phyloP scores from a whole-genome alignment of 30 jellyfish, hydroid and myxozoan genomes.

The Catostylus mosaicus region DNA sequence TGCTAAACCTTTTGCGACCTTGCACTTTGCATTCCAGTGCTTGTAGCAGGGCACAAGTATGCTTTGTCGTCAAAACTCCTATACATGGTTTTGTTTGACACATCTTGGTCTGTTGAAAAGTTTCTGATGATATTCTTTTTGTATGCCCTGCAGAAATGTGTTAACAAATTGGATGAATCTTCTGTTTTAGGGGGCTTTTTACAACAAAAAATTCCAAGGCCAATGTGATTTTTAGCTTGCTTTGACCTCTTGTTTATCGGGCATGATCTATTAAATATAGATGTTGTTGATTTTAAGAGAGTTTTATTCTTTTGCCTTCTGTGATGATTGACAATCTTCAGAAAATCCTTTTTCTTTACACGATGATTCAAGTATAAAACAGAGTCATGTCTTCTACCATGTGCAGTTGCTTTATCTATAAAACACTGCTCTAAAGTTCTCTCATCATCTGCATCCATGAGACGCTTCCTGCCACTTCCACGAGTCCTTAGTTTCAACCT shows the following conservation, averaged over 20 bases:
- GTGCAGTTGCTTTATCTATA: slow-evolving; percentile 47
- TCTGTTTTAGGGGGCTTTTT: slow-evolving; percentile 66
- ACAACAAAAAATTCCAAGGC: slow-evolving; percentile 41
- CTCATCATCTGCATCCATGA: slow-evolving; percentile 56
- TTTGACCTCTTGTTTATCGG: slow-evolving; percentile 25
- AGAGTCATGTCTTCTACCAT: slow-evolving; percentile 43
- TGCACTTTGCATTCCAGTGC: slow-evolving; percentile 57
- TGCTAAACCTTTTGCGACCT: slow-evolving; percentile 14
- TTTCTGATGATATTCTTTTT: slow-evolving; percentile 18
- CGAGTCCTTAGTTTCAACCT: slow-evolving; percentile 29
- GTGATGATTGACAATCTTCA: slow-evolving; percentile 36
- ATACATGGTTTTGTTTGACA: neutral
- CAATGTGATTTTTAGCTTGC: slow-evolving; percentile 29
- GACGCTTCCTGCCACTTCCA: slow-evolving; percentile 40
- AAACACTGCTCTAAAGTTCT: slow-evolving; percentile 14
- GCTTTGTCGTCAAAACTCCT: slow-evolving; percentile 46
- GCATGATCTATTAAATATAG: slow-evolving; percentile 19
- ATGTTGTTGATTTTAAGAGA: slow-evolving; percentile 20
- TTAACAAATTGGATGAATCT: slow-evolving; percentile 8
- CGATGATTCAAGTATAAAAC: slow-evolving; percentile 48
- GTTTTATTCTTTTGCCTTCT: slow-evolving; percentile 18
- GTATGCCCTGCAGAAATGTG: slow-evolving; percentile 36
- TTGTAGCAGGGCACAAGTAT: slow-evolving; percentile 10
- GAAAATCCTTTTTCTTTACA: slow-evolving; percentile 41
- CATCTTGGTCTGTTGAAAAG: neutral